Percentiles rank a stretch among this genome's conserved stretches.
Conservation (phyloP, 2,888 invertebrate genomes). For the Rugalucina vietnamica region DNA sequence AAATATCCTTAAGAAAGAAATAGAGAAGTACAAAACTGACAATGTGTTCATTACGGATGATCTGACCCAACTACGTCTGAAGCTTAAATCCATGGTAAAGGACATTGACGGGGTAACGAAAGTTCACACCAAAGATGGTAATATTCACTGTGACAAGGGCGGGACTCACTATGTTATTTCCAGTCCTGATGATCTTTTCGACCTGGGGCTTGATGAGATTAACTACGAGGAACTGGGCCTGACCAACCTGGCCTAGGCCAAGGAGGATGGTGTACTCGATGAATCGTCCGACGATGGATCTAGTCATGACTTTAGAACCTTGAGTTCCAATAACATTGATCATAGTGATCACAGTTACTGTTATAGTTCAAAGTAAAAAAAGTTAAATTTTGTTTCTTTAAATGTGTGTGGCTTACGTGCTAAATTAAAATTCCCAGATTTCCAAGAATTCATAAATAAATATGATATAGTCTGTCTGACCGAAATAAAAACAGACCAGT, state of each 20-base stretch:
- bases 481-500: constrained; percentile 1
- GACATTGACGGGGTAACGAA: neutral
- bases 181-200: neutral
- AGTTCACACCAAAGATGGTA: neutral
- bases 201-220: neutral
- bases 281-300: neutral
- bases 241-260: neutral
- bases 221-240: neutral
- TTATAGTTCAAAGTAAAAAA: neutral
- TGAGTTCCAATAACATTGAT: neutral
- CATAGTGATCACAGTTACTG: neutral
- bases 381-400: constrained; percentile 1
- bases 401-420: neutral
- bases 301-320: neutral
- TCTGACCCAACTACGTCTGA: constrained; percentile 1
- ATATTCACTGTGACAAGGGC: neutral
- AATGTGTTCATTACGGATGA: constrained; percentile 13
- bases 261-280: neutral
- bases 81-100: neutral
- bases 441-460: constrained; percentile 2
- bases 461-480: neutral
- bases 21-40: neutral
- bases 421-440: constrained; percentile 2
- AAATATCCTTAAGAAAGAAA: neutral
- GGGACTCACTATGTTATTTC: neutral